Evolutionary conservation across 2,888 invertebrate species (phyloP), one percentile per base, ranked within the genome.

Genomic region (Drosophila gaucha): DNA sequence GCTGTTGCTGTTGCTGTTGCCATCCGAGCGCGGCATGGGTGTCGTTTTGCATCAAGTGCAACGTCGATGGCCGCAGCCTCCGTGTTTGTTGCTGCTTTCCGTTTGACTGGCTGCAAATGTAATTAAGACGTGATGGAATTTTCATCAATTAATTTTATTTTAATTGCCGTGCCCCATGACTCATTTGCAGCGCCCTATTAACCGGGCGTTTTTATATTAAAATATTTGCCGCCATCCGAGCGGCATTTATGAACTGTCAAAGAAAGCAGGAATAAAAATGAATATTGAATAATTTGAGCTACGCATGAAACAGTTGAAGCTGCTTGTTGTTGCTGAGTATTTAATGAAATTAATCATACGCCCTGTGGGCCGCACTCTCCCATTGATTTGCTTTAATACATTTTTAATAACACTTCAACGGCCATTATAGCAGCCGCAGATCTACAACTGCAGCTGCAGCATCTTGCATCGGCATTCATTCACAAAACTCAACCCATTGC

Each of bases 91-190:
- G 51, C 51, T 66, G 55, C 54, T 68, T 74, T 75, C 62, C 63
- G 30, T 56, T 75, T 64, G 70, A 66, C 60, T 75, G 80, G 63
- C 57, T 69, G 69, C 54, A 70, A 77, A 65, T 77, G 72, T 74
- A 82, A 82, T 87, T 88, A 85, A 79, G 77, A 70, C 66, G 70
- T 77, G 86, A 76, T 82, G 83, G 83, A 82, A 82, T 87, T 82
- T 74, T 65, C 74, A 74, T 76, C 65, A 85, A 84, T 86, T 82
- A 85, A 78, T 79, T 86, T 71, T 47, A 65, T 86, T 87, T 85
- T 66, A 79, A 85, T 77, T 77, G 72, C 68, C 62, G 41, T 49
- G 62, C 59, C 51, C 64, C 62, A 73, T 85, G 75, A 80, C 51
- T 83, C 83, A 79, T 66, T 67, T 57, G 65, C 59, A 54, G 50